Evolutionary conservation across 2,113 vertebrate genomes (phyloP).

Genomic region (Rhea pennata): DNA sequence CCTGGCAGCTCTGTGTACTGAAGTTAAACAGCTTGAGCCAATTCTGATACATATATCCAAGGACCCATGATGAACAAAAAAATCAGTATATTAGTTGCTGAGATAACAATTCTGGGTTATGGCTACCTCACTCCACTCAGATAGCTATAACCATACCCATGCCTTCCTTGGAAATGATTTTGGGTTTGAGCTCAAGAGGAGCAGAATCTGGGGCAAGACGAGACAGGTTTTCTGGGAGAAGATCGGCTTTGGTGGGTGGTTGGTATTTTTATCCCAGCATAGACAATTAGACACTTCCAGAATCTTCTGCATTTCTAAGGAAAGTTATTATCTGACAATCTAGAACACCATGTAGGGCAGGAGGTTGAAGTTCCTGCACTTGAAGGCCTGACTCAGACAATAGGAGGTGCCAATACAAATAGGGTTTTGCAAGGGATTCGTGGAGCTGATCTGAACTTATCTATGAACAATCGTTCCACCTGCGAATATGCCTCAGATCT

Average conservation of each 20-base stretch:
- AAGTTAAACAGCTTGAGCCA: not conserved
- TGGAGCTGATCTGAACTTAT: not conserved
- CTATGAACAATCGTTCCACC: not conserved
- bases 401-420: not conserved
- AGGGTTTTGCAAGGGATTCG: not conserved
- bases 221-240: not conserved
- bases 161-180: not conserved
- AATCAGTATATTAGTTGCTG: not conserved
- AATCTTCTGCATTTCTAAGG: not conserved
- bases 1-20: not conserved
- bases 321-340: not conserved
- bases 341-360: not conserved
- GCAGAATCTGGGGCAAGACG: not conserved
- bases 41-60: not conserved
- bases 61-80: constrained; percentile 4
- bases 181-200: not conserved
- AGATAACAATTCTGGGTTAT: constrained; percentile 46
- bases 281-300: not conserved
- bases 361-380: not conserved
- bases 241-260: not conserved
- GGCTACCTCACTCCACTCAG: constrained; percentile 30
- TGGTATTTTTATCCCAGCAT: not conserved
- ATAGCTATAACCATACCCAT: not conserved
- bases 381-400: not conserved
- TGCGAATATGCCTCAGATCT: not conserved